phyloP scores from a whole-genome alignment of 2,888 invertebrate genomes.

The Tetranychus piercei region DNA sequence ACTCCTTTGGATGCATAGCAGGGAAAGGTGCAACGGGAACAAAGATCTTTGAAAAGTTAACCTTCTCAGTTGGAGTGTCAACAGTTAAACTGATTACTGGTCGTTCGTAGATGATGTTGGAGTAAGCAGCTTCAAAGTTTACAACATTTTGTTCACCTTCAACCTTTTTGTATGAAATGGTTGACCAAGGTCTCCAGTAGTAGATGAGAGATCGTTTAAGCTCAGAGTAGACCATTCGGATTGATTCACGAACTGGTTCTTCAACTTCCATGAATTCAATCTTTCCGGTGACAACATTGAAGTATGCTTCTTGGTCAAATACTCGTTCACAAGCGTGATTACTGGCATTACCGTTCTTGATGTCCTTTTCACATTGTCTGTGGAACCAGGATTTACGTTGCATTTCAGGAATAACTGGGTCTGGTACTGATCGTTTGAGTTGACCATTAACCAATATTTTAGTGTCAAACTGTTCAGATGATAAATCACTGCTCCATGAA shows the following conservation, averaged over 20 bases:
- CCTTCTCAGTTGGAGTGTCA: not conserved
- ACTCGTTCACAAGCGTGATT: conserved; percentile 23
- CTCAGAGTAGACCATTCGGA: not conserved
- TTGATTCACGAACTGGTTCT: conserved; percentile 5
- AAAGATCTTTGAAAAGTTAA: not conserved
- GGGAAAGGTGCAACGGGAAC: not conserved
- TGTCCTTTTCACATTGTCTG: conserved; percentile 21
- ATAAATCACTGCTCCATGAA: not conserved
- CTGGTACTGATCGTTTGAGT: not conserved
- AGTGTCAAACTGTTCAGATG: not conserved
- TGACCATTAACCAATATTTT: not conserved
- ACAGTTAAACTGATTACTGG: not conserved
- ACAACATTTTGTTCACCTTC: not conserved
- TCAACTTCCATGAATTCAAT: conserved; percentile 14
- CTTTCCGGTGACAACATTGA: conserved; percentile 21
- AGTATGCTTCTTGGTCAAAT: conserved; percentile 21
- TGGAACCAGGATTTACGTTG: conserved; percentile 20
- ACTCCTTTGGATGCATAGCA: not conserved
- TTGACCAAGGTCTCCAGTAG: not conserved
- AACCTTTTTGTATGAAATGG: not conserved
- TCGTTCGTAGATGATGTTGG: not conserved
- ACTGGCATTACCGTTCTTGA: conserved; percentile 15
- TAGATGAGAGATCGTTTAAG: not conserved
- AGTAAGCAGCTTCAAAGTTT: not conserved
- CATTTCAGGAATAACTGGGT: not conserved